A percentile compares a stretch with the other conserved stretches of the same genome.
Evolutionary conservation across 2,888 invertebrate species (phyloP).

Genomic region (Eudemis profundana): DNA sequence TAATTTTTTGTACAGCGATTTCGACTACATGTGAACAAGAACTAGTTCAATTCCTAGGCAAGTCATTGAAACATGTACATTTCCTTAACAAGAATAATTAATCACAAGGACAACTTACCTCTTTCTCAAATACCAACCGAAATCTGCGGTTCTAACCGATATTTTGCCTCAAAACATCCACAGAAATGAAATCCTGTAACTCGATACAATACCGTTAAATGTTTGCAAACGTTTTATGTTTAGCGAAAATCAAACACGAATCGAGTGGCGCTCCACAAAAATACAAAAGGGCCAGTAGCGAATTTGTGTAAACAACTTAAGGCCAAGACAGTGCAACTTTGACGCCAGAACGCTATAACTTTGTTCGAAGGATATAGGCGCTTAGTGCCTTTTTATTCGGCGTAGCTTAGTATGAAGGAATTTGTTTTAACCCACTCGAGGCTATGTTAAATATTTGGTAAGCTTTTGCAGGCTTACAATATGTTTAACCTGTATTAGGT

Average conservation of each 20-base stretch:
- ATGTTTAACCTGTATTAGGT: slow-evolving; percentile 21
- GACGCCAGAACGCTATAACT: background rate
- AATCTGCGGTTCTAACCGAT: background rate
- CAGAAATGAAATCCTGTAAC: slow-evolving; percentile 71
- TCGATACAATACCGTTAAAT: slow-evolving; percentile 76
- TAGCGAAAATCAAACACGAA: slow-evolving; percentile 81
- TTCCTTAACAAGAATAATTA: too few relatives aligned
- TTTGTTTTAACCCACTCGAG: slow-evolving; percentile 84
- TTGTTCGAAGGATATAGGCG: background rate
- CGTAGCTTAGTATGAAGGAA: slow-evolving; percentile 67
- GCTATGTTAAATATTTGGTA: slow-evolving; percentile 81
- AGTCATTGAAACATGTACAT: too few relatives aligned
- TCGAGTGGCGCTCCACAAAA: slow-evolving; percentile 79
- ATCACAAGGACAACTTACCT: too few relatives aligned
- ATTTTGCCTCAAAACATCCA: background rate
- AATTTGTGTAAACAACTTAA: slow-evolving; percentile 79
- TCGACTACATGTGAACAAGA: too few relatives aligned
- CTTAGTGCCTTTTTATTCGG: slow-evolving; percentile 2
- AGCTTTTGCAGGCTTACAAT: slow-evolving; percentile 72
- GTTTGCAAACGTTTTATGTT: slow-evolving; percentile 81
- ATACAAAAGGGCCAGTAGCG: slow-evolving; percentile 72
- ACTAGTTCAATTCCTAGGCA: too few relatives aligned
- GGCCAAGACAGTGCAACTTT: slow-evolving; percentile 63
- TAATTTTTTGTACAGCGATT: too few relatives aligned
- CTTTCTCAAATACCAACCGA: background rate